Evolutionary conservation across 1,140 invertebrate species (phyloP), one percentile per base, ranked within the genome.

Genomic region (Musca domestica): DNA sequence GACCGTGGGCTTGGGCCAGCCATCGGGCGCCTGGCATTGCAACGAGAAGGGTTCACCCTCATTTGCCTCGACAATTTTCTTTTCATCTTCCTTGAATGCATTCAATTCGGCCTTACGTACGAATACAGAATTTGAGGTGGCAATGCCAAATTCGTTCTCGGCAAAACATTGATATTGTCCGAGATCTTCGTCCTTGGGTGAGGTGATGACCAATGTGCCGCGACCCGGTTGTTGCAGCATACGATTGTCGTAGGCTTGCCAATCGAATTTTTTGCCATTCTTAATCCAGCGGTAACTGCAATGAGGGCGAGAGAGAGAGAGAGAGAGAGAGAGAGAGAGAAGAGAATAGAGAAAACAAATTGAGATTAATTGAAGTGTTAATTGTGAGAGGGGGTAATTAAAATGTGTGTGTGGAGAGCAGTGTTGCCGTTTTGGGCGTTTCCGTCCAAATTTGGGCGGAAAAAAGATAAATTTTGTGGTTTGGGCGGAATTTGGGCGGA

Each of bases 101-200:
- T 95, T 95, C 67, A 97, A 83, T 81, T 96, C 95, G 4, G 96
- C 94, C 83, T 96, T 95, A n/a, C 95, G 86, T 14, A 98, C 92
- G 76, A 95, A 95, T 10, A 98, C 95, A 0, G 94, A 94, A 82
- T 98, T 97, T 0, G 95, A 96, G 0, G 95, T 95, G 14, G 95
- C 95, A 3, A 88, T 92, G 52, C 98, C 98, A 87, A 95, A 95
- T 74, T 94, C 91, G 79, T 99, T 99, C 73, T 90, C 87, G 0
- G 97, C 97, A 82, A 96, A 95, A 84, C 98, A 99, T 80, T 99
- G 96, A 83, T 99, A 99, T 73, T 98, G 92, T 30, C 96, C 95
- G 27, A 96, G 85, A 83, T 98, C 96, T 77, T 96, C 95, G 74
- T 96, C 91, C 65, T 90, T 85, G 0, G 96, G 95, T 70, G 87